These are phyloP conservation scores for Setipinna tenuifilis DNA, from an alignment of 2,797 vertebrate genomes.

Conservation along the genomic window DNA sequence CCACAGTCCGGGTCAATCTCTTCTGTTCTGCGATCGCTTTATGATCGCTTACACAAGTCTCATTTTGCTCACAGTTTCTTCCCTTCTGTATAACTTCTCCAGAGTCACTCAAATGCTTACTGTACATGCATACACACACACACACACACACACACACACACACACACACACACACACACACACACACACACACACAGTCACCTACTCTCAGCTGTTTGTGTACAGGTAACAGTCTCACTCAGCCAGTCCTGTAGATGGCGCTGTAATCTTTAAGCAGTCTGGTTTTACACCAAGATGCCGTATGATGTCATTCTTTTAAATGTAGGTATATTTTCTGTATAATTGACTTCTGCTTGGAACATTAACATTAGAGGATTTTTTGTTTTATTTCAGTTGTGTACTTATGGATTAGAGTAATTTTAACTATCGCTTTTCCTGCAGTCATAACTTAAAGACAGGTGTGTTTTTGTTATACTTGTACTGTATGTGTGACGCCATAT, in stretches of 20 bases:
- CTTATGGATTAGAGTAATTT: conserved; percentile 29
- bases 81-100: conserved; percentile 23
- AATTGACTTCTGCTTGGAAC: not conserved
- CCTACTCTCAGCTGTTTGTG: not conserved
- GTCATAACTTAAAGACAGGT: conserved; percentile 16
- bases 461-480: not conserved
- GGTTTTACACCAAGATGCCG: not conserved
- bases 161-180: too few relatives aligned
- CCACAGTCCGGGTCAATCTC: not conserved
- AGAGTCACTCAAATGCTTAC: not conserved
- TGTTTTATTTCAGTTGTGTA: conserved; percentile 28
- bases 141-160: not conserved
- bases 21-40: not conserved
- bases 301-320: not conserved
- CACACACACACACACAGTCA: conserved; percentile 24
- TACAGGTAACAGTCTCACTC: not conserved
- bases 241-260: conserved; percentile 19
- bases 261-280: conserved; percentile 38
- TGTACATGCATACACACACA: conserved; percentile 30
- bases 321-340: conserved; percentile 16
- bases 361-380: not conserved
- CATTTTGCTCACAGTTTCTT: not conserved
- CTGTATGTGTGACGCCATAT: not conserved
- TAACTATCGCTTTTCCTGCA: conserved; percentile 26
- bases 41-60: not conserved